Conservation (phyloP, 1,140 invertebrate species). For the Halotydeus destructor region DNA sequence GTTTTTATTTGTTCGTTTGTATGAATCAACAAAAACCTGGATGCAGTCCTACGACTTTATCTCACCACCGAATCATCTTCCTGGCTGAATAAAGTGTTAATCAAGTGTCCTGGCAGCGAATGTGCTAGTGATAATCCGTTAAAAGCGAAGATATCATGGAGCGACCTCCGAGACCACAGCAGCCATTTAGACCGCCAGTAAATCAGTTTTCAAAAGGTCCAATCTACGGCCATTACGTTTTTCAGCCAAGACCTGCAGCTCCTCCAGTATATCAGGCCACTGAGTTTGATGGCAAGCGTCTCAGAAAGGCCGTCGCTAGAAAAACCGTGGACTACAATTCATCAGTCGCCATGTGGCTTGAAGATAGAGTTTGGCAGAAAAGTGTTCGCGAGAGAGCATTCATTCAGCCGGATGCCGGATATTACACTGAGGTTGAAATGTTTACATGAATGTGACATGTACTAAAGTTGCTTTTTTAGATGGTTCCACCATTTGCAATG, state of each 20-base stretch:
- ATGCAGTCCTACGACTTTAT: too few species aligned
- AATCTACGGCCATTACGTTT: slow-evolving; percentile 8
- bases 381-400: slow-evolving; percentile 64
- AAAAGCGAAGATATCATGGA: too few species aligned
- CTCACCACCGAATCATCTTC: too few species aligned
- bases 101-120: too few species aligned
- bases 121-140: too few species aligned
- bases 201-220: background rate
- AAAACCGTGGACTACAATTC: slow-evolving; percentile 97
- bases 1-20: too few species aligned
- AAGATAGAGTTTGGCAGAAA: slow-evolving; percentile 71
- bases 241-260: slow-evolving; percentile 12
- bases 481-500: slow-evolving; percentile 68
- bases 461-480: slow-evolving; percentile 16
- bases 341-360: slow-evolving; percentile 72
- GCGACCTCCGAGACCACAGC: background rate
- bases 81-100: too few species aligned
- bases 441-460: slow-evolving; percentile 4
- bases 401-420: slow-evolving; percentile 75
- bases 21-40: too few species aligned
- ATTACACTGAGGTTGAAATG: slow-evolving; percentile 25
- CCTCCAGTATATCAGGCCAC: slow-evolving; percentile 8
- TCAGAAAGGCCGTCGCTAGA: slow-evolving; percentile 84
- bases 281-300: slow-evolving; percentile 88
- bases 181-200: background rate